Evolutionary conservation across 2,888 invertebrate genomes (phyloP).

Genomic region (Trilocha varians): DNA sequence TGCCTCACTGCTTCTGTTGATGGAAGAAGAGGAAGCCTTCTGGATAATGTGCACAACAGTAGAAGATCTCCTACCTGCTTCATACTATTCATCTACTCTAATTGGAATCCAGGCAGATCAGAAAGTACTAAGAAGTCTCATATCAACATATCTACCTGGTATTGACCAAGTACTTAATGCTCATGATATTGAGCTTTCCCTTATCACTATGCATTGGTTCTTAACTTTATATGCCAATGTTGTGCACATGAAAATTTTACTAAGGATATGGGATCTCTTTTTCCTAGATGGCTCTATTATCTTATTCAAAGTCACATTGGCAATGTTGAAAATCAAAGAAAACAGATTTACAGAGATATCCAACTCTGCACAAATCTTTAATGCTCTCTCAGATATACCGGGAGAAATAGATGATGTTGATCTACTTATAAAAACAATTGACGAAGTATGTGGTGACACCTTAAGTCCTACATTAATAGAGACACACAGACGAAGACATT

Average conservation of each 20-base stretch:
- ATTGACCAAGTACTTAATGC: slow-evolving; percentile 92
- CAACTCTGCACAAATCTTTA: slow-evolving; percentile 98
- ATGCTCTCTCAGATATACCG: slow-evolving; percentile 96
- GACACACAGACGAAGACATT: slow-evolving; percentile 90
- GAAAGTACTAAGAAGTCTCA: slow-evolving; percentile 92
- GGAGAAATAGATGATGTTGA: slow-evolving; percentile 94
- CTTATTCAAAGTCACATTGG: slow-evolving; percentile 93
- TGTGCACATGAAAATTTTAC: slow-evolving; percentile 94
- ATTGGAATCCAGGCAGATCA: slow-evolving; percentile 97
- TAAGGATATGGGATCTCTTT: slow-evolving; percentile 96
- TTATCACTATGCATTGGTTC: slow-evolving; percentile 98
- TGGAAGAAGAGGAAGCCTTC: slow-evolving; percentile 99
- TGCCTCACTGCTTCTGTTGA: slow-evolving; percentile 90
- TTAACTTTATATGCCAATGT: slow-evolving; percentile 97
- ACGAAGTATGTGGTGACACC: slow-evolving; percentile 82
- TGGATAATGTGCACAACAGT: slow-evolving; percentile 99
- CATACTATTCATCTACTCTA: slow-evolving; percentile 95
- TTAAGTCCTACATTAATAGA: slow-evolving; percentile 89
- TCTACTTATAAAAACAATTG: slow-evolving; percentile 82
- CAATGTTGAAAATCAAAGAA: slow-evolving; percentile 90
- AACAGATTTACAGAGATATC: slow-evolving; percentile 86
- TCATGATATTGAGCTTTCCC: slow-evolving; percentile 94
- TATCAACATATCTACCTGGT: slow-evolving; percentile 90
- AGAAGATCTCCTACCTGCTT: slow-evolving; percentile 97
- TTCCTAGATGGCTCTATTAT: slow-evolving; percentile 96